Percentiles rank a stretch among this genome's conserved stretches.
phyloP scores from a whole-genome alignment of 2,888 invertebrate genomes.

The Synergus laeviventris region DNA sequence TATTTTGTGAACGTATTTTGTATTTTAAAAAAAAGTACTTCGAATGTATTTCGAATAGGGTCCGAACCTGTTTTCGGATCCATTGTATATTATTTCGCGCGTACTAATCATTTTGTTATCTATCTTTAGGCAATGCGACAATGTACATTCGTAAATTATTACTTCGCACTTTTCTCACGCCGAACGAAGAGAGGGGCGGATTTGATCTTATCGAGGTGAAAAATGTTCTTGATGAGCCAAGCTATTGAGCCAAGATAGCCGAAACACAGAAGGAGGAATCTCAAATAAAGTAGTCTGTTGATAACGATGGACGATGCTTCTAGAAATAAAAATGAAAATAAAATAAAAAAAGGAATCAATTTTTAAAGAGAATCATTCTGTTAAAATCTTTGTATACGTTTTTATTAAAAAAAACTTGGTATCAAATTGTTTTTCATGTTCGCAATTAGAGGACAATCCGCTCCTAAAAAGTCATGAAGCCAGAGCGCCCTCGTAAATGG shows the following conservation, averaged over 20 bases:
- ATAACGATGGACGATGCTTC: background rate
- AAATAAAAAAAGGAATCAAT: background rate
- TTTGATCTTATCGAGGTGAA: slow-evolving; percentile 15
- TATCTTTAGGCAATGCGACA: slow-evolving; percentile 47
- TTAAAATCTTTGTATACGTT: background rate
- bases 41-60: background rate
- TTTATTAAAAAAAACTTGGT: background rate
- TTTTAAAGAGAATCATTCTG: background rate
- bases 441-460: slow-evolving; percentile 8
- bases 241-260: slow-evolving; percentile 5
- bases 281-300: background rate
- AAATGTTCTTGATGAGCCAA: slow-evolving; percentile 24
- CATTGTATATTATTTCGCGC: slow-evolving; percentile 44
- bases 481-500: background rate
- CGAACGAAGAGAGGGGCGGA: background rate
- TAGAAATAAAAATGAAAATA: background rate
- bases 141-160: slow-evolving; percentile 51
- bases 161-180: slow-evolving; percentile 52
- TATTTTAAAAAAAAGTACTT: background rate
- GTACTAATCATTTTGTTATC: slow-evolving; percentile 50
- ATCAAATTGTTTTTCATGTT: slow-evolving; percentile 7
- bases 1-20: slow-evolving; percentile 30
- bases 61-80: background rate
- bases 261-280: background rate
- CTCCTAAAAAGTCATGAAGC: background rate